These are phyloP conservation scores for Myotis daubentonii DNA, from an alignment of 2,797 vertebrate species.

Conservation along the genomic window DNA sequence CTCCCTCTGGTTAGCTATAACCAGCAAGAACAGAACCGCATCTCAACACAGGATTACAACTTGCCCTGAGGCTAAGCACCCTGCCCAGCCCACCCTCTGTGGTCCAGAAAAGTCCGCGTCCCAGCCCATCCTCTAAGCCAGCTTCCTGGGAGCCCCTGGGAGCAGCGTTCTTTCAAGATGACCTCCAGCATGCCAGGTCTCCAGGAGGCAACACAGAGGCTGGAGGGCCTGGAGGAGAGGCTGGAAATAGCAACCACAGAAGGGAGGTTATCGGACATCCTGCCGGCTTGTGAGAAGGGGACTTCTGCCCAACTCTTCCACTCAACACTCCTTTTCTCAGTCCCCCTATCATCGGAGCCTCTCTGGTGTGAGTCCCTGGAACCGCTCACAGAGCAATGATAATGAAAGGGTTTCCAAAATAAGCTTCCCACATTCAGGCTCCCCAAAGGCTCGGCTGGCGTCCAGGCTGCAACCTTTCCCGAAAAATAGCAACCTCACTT, in stretches of 20 bases:
- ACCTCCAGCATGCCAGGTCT: background rate
- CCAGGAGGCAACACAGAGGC: background rate
- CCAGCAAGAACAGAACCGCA: background rate
- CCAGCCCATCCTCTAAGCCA: background rate
- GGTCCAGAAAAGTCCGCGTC: background rate
- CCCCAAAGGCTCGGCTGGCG: conserved; percentile 77
- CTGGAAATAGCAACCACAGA: background rate
- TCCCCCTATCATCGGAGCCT: conserved; percentile 27
- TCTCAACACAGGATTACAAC: background rate
- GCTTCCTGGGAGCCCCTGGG: background rate
- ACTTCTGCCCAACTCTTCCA: background rate
- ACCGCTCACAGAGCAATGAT: conserved; percentile 64
- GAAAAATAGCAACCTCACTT: conserved; percentile 80
- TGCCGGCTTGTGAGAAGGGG: background rate
- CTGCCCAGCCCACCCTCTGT: background rate
- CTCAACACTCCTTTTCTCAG: conserved; percentile 47
- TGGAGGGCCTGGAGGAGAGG: background rate
- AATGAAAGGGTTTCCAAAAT: conserved; percentile 82
- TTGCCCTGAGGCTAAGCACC: background rate
- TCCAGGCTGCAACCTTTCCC: conserved; percentile 78
- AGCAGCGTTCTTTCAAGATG: conserved; percentile 31
- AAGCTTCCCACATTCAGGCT: conserved; percentile 81
- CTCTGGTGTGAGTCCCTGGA: conserved; percentile 27
- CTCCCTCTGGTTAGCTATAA: background rate
- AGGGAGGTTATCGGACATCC: conserved; percentile 7